Evolutionary conservation across 2,888 invertebrate species (phyloP).

Genomic region (Melinaea menophilus): DNA sequence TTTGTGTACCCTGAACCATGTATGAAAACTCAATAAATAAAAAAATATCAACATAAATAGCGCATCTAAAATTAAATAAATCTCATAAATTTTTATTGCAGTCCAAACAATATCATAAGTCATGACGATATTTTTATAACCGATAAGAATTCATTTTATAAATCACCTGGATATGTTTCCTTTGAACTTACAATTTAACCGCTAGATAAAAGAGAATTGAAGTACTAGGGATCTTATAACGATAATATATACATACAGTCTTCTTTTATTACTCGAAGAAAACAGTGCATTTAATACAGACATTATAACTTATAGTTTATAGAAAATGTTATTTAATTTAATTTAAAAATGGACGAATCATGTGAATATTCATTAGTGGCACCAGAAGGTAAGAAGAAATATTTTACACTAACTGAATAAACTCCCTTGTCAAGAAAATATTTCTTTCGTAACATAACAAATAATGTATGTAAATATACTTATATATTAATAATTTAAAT

Average conservation of each 20-base stretch:
- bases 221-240: conserved; percentile 3
- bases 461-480: too few species aligned
- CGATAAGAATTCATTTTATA: not conserved
- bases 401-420: not conserved
- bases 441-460: too few species aligned
- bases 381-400: not conserved
- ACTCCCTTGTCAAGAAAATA: too few species aligned
- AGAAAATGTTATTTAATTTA: not conserved
- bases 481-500: too few species aligned
- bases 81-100: not conserved
- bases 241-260: conserved; percentile 10
- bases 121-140: not conserved
- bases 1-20: too few species aligned
- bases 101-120: not conserved
- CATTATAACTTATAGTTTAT: not conserved
- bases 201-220: not conserved
- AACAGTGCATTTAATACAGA: conserved; percentile 10
- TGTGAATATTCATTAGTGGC: conserved; percentile 3
- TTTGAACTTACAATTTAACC: not conserved
- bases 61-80: too few species aligned
- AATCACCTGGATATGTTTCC: not conserved
- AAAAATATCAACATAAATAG: too few species aligned
- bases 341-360: not conserved
- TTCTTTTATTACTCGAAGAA: conserved; percentile 13
- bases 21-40: too few species aligned